phyloP scores from a whole-genome alignment of 1,140 invertebrate genomes.

The Agrilus planipennis region DNA sequence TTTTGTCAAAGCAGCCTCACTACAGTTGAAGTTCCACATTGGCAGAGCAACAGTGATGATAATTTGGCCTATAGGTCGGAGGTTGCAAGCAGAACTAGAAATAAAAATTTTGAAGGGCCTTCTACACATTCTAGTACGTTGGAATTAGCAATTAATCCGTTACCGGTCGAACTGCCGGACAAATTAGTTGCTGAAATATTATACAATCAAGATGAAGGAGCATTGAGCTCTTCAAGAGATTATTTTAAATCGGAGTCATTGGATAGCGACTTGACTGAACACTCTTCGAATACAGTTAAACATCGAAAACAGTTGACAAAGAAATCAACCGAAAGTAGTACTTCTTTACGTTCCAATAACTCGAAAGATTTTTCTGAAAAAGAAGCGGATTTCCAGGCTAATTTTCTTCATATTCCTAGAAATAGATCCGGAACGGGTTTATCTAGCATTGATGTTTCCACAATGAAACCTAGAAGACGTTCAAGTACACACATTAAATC shows the following conservation, averaged over 20 bases:
- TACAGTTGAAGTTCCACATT: conserved; percentile 40
- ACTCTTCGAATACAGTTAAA: conserved; percentile 20
- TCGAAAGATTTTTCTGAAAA: no score
- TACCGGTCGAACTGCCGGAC: conserved; percentile 38
- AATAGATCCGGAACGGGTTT: no score
- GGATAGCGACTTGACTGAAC: conserved; percentile 24
- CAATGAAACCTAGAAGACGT: conserved; percentile 15
- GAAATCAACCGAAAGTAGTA: no score
- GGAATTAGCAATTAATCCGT: conserved; percentile 36
- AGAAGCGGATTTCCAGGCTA: no score
- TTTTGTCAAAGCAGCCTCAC: conserved; percentile 41
- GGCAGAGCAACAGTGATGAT: conserved; percentile 34
- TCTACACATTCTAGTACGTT: conserved; percentile 41
- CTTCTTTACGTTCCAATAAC: no score
- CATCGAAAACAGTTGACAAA: no score
- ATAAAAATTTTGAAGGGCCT: no score
- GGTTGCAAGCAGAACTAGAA: conserved; percentile 13
- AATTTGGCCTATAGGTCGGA: conserved; percentile 12
- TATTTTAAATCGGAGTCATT: conserved; percentile 21
- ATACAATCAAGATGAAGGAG: conserved; percentile 31
- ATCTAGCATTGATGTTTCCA: no score
- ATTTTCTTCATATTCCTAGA: no score
- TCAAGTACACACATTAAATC: conserved; percentile 28
- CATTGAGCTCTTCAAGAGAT: conserved; percentile 8
- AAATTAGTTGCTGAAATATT: conserved; percentile 38